Evolutionary conservation across 2,113 vertebrate species (phyloP).

Genomic region (Ctenodactylus gundi): DNA sequence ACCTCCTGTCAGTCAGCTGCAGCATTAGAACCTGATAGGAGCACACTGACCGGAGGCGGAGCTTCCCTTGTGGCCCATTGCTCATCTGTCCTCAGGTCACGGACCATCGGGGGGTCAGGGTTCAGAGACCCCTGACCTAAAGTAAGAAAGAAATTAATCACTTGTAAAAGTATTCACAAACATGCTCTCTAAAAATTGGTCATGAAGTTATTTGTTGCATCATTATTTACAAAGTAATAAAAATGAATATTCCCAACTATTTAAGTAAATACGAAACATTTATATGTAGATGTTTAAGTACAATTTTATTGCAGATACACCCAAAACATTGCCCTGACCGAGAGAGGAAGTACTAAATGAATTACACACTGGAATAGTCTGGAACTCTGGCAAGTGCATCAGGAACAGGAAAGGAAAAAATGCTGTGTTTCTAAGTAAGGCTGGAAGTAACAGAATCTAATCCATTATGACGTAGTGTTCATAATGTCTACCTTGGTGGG

Average conservation of each 20-base stretch:
- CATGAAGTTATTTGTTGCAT: neutral
- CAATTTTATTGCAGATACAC: neutral
- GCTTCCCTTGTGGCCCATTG: no score
- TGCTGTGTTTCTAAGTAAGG: neutral
- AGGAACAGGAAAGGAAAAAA: neutral
- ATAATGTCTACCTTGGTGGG: neutral
- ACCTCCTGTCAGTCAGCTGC: no score
- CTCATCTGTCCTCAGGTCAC: no score
- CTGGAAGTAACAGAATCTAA: neutral
- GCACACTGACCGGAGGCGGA: no score
- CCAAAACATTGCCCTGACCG: neutral
- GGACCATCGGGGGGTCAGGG: no score
- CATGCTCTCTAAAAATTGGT: neutral
- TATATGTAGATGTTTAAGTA: neutral
- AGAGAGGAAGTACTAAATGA: neutral
- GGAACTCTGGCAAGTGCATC: neutral
- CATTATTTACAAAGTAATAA: neutral
- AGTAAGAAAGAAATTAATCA: neutral
- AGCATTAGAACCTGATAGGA: no score
- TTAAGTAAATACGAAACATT: neutral
- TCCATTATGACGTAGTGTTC: neutral
- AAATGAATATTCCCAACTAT: neutral
- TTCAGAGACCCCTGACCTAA: no score
- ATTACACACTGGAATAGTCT: neutral
- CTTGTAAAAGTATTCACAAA: neutral